A percentile compares a stretch with the other conserved stretches of the same genome.
Evolutionary conservation across 1,140 invertebrate species (phyloP).

Genomic region (Aphis craccivora): DNA sequence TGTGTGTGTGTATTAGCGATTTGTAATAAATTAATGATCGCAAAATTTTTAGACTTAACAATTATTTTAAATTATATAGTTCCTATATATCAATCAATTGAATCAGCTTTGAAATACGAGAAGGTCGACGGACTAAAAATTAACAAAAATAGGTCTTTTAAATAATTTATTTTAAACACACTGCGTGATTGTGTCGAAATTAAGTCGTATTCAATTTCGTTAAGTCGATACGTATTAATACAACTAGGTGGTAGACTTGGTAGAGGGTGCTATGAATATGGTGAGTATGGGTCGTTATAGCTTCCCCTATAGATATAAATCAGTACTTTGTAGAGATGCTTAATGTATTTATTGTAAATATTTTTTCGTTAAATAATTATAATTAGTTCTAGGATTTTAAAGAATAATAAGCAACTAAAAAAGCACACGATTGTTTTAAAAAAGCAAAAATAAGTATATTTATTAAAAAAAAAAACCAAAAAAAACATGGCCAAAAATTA

Average conservation of each 20-base stretch:
- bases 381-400: too few relatives aligned
- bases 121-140: not conserved
- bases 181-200: not conserved
- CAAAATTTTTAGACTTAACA: not conserved
- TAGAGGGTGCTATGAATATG: not conserved
- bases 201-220: not conserved
- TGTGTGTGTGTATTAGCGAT: not conserved
- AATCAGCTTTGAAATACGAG: not conserved
- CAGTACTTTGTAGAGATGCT: not conserved
- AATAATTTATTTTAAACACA: not conserved
- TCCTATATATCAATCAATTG: not conserved
- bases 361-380: too few relatives aligned
- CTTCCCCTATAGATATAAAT: not conserved
- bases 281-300: not conserved
- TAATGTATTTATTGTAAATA: not conserved
- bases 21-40: constrained; percentile 20
- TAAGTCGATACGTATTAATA: rapidly evolving
- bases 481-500: too few relatives aligned
- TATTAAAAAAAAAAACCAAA: too few relatives aligned
- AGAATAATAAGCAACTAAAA: too few relatives aligned
- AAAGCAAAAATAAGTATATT: too few relatives aligned
- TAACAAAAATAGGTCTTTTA: not conserved
- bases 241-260: not conserved
- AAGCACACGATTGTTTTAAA: too few relatives aligned
- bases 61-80: constrained; percentile 20